Evolutionary conservation across 2,797 vertebrate species (phyloP), one percentile per base, ranked within the genome.

Genomic region (Melanotaenia trifasciata): DNA sequence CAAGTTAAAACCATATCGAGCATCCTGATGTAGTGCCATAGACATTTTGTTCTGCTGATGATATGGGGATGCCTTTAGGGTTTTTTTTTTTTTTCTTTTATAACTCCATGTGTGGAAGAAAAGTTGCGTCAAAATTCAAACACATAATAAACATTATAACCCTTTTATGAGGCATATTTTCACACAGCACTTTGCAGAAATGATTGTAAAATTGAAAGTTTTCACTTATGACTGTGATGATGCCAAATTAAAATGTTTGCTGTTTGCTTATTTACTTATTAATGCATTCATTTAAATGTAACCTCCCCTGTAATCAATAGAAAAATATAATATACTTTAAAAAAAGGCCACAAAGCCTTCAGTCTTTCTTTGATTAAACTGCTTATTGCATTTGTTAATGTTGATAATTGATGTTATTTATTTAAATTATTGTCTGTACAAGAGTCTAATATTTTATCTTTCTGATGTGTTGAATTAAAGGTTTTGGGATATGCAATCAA

Each of bases 121-220:
- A 80, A 74, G 53, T 67, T 79, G 60, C 50, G 63, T 76, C 40
- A 36, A 79, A 68, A 67, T 76, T 47, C 58, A 32, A 60, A 35
- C 10, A 72, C 53, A 70, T 20, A 51, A 40, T 43, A 43, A 69
- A 64, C 54, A 58, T 60, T 30, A 71, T 47, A 60, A 72, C 64
- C 75, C 61, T 88, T 81, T 85, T 81, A 76, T 78, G 84, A 90
- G 73, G 72, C 70, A 74, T 84, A 74, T 71, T 84, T 85, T 87
- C 86, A 90, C 87, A 84, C 86, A 79, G 92, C 92, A 93, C 91
- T 93, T 93, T 94, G 86, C 85, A 89, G 82, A 91, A 89, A 92
- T 91, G 90, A 94, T 93, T 93, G 93, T 94, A 92, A 68, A 80
- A 86, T 78, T 57, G 72, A 70, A 90, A 53, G 78, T 87, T 90